Conservation (phyloP, 2,888 invertebrate species). For the Xiphydria camelus region DNA sequence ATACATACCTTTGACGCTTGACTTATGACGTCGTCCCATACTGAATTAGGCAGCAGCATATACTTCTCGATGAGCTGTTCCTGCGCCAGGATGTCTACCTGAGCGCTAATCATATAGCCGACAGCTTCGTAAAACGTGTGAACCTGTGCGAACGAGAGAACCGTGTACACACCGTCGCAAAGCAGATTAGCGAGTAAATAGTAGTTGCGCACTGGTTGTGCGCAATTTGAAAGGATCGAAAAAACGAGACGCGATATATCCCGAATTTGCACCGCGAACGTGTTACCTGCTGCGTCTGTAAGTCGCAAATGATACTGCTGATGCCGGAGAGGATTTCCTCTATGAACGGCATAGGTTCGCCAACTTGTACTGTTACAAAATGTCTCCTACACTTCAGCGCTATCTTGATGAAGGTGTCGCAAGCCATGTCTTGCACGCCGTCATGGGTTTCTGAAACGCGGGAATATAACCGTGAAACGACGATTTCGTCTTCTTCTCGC, state of each 20-base stretch:
- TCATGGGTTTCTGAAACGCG: constrained; percentile 99
- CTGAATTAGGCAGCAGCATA: constrained; percentile 96
- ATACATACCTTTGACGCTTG: constrained; percentile 81
- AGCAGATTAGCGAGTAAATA: no score
- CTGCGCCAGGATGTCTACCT: constrained; percentile 87
- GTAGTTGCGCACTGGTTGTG: no score
- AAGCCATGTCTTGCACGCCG: constrained; percentile 99
- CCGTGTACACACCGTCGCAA: no score
- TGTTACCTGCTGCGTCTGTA: constrained; percentile 92
- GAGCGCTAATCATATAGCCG: constrained; percentile 98
- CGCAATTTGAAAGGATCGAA: no score
- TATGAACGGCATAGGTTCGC: constrained; percentile 96
- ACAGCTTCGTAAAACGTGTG: constrained; percentile 99
- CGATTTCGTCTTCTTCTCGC: no score
- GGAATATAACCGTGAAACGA: no score
- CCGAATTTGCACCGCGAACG: neutral
- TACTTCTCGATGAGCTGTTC: constrained; percentile 95
- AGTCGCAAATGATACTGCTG: constrained; percentile 97
- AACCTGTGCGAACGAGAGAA: constrained; percentile 60
- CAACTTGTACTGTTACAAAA: constrained; percentile 95
- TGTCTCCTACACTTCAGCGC: constrained; percentile 97
- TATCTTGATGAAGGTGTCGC: constrained; percentile 99
- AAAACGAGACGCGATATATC: neutral
- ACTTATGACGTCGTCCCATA: constrained; percentile 97
- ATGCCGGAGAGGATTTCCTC: constrained; percentile 97